phyloP scores from a whole-genome alignment of 1,140 invertebrate species.

The Acyrthosiphon pisum region DNA sequence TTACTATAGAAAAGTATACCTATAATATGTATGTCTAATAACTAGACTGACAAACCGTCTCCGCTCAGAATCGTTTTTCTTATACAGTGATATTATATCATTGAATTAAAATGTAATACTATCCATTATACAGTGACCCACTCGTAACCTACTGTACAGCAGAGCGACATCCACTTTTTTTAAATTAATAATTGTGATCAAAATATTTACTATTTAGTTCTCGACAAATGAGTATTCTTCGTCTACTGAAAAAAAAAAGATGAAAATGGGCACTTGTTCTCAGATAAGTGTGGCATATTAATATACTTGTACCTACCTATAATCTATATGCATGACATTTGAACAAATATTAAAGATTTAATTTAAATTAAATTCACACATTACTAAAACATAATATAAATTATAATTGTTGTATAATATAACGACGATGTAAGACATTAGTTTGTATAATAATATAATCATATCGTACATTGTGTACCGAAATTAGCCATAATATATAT shows the following conservation, averaged over 20 bases:
- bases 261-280: not conserved
- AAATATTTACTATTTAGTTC: not conserved
- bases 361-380: not conserved
- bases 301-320: not conserved
- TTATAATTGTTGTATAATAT: not conserved
- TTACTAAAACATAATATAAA: not conserved
- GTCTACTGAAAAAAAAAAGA: not conserved
- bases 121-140: no score
- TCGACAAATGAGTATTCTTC: not conserved
- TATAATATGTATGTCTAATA: no score
- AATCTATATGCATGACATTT: not conserved
- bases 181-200: no score
- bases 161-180: no score
- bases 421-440: not conserved
- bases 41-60: no score
- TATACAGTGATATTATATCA: no score
- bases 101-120: no score
- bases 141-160: no score
- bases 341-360: not conserved
- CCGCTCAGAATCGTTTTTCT: no score
- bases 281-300: not conserved
- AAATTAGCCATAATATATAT: not conserved
- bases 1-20: no score
- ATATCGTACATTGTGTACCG: not conserved
- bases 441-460: not conserved